Conservation (phyloP, 53 echinoderm and acorn worm species). For the Pentamera pediparva region DNA sequence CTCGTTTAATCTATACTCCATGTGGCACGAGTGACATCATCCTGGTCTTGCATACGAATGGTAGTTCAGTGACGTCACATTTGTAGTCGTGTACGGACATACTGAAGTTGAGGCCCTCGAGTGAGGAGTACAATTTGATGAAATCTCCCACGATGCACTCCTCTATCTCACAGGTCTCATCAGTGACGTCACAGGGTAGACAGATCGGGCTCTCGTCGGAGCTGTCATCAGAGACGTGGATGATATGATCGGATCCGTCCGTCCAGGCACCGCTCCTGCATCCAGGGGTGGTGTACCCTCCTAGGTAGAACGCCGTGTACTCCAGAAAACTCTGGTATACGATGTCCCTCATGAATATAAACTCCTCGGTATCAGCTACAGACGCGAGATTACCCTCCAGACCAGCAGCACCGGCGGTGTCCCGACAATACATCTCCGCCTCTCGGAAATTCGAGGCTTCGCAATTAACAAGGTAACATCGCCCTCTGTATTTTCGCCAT, state of each 20-base stretch:
- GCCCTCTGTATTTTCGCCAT: neutral
- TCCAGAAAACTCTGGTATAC: neutral
- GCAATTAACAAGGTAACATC: neutral
- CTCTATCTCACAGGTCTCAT: neutral
- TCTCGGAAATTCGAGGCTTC: neutral
- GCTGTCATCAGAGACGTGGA: neutral
- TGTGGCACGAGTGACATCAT: too few species aligned
- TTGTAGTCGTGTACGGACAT: neutral
- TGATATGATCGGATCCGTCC: neutral
- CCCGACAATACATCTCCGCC: neutral
- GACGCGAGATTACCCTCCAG: neutral
- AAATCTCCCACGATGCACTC: neutral
- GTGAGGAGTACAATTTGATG: neutral
- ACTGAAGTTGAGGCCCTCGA: neutral
- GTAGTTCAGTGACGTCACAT: neutral
- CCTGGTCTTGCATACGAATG: constrained; percentile 17
- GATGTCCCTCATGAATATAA: neutral
- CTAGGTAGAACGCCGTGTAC: constrained; percentile 6
- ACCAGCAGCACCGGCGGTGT: neutral
- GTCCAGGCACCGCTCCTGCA: neutral
- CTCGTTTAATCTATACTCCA: too few species aligned
- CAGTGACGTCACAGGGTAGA: neutral
- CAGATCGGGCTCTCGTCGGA: neutral
- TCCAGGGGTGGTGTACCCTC: neutral
- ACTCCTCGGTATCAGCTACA: neutral